phyloP scores from a whole-genome alignment of 2,113 vertebrate genomes.

The Excalfactoria chinensis region DNA sequence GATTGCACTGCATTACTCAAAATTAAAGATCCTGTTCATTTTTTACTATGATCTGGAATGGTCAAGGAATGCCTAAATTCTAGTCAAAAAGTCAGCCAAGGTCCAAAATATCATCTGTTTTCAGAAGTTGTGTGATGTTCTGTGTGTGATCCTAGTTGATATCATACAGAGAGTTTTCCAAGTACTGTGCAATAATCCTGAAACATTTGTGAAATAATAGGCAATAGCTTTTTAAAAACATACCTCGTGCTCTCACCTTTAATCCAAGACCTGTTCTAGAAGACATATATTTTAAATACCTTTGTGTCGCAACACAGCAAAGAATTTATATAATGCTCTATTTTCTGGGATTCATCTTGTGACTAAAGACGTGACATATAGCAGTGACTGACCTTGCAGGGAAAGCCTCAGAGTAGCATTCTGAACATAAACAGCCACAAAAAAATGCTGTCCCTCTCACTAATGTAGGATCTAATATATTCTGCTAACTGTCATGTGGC shows the following conservation, averaged over 20 bases:
- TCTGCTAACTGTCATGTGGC: background rate
- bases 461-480: background rate
- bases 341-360: background rate
- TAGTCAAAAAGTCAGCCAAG: background rate
- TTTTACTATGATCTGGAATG: background rate
- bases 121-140: background rate
- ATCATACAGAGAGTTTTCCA: background rate
- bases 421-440: fast-evolving
- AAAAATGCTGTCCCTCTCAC: background rate
- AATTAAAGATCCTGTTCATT: background rate
- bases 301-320: background rate
- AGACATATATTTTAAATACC: background rate
- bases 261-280: background rate
- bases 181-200: fast-evolving
- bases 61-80: background rate
- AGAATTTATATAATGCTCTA: background rate
- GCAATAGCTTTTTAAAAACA: background rate
- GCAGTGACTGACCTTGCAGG: background rate
- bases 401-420: background rate
- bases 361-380: background rate
- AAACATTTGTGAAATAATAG: background rate
- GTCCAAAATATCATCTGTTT: background rate
- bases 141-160: background rate
- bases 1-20: background rate
- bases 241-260: background rate